A percentile compares a stretch with the other conserved stretches of the same genome.
phyloP scores from a whole-genome alignment of 2,797 vertebrate species.

The Holocentrus rufus region DNA sequence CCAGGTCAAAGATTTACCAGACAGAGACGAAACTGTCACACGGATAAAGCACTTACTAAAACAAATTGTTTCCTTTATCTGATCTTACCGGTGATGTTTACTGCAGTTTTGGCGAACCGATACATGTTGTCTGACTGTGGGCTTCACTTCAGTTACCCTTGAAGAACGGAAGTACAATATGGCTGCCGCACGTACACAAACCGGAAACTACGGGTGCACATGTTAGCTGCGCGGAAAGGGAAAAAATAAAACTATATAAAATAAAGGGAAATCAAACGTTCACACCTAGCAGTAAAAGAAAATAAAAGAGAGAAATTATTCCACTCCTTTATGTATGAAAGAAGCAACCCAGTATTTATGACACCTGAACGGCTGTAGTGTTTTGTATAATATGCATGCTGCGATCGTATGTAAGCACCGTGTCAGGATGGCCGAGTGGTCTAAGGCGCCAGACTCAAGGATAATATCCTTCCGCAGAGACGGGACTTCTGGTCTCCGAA shows the following conservation, averaged over 20 bases:
- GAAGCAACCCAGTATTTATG: not conserved
- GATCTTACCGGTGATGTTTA: constrained; percentile 76
- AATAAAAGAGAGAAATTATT: too few relatives aligned
- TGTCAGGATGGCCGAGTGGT: constrained; percentile 89
- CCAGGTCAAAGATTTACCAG: fast-evolving
- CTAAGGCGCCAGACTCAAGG: constrained; percentile 89
- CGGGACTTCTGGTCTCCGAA: constrained; percentile 86
- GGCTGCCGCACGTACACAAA: constrained; percentile 51
- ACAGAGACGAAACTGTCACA: fast-evolving
- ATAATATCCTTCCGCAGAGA: constrained; percentile 52
- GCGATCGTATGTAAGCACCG: fast-evolving
- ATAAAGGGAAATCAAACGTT: too few relatives aligned
- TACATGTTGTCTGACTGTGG: constrained; percentile 68
- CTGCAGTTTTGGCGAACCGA: constrained; percentile 77
- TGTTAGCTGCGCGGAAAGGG: constrained; percentile 44
- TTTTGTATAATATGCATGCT: too few relatives aligned
- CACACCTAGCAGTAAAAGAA: too few relatives aligned
- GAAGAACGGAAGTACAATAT: constrained; percentile 76
- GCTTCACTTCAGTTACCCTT: constrained; percentile 80
- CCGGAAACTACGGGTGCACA: constrained; percentile 41
- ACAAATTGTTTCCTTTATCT: fast-evolving
- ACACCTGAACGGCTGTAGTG: too few relatives aligned
- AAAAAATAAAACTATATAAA: too few relatives aligned
- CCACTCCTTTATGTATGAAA: not conserved
- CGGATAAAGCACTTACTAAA: fast-evolving